Evolutionary conservation across 2,797 vertebrate genomes (phyloP).

Genomic region (Smutsia temminckii): DNA sequence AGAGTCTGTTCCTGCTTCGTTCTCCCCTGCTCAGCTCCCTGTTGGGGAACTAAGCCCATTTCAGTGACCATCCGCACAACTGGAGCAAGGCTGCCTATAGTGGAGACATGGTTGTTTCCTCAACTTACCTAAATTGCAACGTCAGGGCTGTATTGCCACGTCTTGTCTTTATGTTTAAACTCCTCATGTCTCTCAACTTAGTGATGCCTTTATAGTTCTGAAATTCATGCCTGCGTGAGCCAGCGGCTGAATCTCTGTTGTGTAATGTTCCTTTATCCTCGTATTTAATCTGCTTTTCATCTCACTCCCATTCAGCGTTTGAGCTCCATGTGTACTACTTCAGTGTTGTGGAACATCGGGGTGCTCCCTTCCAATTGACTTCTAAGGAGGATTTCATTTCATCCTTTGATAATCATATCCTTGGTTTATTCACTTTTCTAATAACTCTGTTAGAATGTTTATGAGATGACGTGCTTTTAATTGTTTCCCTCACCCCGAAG

Average conservation of each 20-base stretch:
- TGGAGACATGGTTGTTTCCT: not conserved
- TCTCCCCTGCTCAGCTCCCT: not conserved
- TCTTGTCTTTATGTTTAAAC: not conserved
- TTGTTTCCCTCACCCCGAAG: conserved; percentile 81
- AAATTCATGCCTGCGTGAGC: conserved; percentile 58
- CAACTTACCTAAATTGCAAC: conserved; percentile 31
- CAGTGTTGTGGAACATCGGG: not conserved
- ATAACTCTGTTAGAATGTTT: conserved; percentile 86
- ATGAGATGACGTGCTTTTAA: conserved; percentile 85
- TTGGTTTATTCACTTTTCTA: conserved; percentile 81
- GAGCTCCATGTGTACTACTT: not conserved
- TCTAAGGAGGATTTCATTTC: conserved; percentile 70
- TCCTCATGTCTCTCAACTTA: conserved; percentile 24
- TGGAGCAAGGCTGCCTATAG: not conserved
- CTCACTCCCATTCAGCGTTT: conserved; percentile 54
- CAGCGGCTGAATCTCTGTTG: not conserved
- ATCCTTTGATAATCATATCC: conserved; percentile 70
- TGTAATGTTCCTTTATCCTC: conserved; percentile 62
- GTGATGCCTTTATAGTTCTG: conserved; percentile 52
- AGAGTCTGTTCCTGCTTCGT: not conserved
- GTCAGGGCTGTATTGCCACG: not conserved
- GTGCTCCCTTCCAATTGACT: conserved; percentile 20
- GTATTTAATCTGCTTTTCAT: conserved; percentile 71
- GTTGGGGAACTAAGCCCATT: not conserved
- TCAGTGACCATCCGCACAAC: not conserved